Evolutionary conservation across 1,140 invertebrate genomes (phyloP).

Genomic region (Eriocheir sinensis): DNA sequence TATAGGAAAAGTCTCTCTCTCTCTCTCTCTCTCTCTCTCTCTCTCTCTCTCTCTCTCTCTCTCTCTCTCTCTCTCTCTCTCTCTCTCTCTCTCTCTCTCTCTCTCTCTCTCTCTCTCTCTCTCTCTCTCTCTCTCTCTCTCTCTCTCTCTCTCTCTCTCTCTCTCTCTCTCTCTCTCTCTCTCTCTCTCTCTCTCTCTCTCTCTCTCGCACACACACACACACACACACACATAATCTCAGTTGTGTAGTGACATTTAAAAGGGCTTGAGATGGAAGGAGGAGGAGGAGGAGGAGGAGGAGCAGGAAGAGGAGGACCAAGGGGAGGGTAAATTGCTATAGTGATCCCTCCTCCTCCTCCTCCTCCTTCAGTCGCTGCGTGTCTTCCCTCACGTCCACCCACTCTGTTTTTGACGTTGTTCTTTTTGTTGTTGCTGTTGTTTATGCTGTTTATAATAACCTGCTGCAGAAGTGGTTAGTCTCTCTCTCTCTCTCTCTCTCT

Average conservation of each 20-base stretch:
- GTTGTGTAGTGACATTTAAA: constrained; percentile 15
- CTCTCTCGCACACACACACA: not conserved
- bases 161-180: not conserved
- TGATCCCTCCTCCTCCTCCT: not conserved
- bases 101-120: too few relatives aligned
- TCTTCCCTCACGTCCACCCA: not conserved
- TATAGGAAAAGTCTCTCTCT: not conserved
- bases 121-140: too few relatives aligned
- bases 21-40: too few relatives aligned
- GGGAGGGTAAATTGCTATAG: not conserved
- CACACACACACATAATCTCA: not conserved
- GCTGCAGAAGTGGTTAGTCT: not conserved
- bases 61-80: too few relatives aligned
- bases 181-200: not conserved
- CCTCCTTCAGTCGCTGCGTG: not conserved
- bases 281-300: not conserved
- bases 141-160: constrained; percentile 27
- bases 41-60: too few relatives aligned
- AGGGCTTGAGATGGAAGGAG: not conserved
- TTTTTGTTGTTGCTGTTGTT: not conserved
- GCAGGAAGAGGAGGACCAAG: too few relatives aligned
- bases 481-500: not conserved
- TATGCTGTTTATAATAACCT: not conserved
- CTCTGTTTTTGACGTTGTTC: not conserved
- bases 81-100: too few relatives aligned